Conservation (phyloP, 2,888 invertebrate species). For the Actias luna region DNA sequence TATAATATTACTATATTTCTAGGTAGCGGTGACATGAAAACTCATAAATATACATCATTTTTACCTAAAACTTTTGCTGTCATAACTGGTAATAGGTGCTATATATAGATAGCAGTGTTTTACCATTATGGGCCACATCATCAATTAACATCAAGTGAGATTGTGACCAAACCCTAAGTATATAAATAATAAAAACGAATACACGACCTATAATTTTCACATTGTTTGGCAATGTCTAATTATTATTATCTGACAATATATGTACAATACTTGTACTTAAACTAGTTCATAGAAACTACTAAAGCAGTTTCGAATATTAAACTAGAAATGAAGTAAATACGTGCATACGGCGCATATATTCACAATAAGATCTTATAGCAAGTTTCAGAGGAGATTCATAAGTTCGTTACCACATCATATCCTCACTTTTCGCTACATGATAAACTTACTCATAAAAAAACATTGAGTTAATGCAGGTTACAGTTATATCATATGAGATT, state of each 20-base stretch:
- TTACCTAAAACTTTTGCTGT: not conserved
- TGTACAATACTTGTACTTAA: not conserved
- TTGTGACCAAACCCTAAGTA: too few relatives aligned
- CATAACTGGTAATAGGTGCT: not conserved
- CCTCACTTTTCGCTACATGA: constrained; percentile 14
- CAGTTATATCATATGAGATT: not conserved
- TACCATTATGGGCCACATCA: too few relatives aligned
- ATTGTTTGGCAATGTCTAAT: too few relatives aligned
- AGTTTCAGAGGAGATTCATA: constrained; percentile 24
- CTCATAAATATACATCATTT: not conserved
- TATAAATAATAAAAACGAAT: too few relatives aligned
- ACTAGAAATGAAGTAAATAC: constrained; percentile 5
- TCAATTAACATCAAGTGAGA: too few relatives aligned
- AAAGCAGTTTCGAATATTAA: constrained; percentile 13
- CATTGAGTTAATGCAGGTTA: not conserved
- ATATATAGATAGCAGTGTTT: too few relatives aligned
- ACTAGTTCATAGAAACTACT: not conserved
- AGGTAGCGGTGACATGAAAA: too few relatives aligned
- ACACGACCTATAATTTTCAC: too few relatives aligned
- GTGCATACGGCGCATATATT: constrained; percentile 25
- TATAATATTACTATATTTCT: too few relatives aligned
- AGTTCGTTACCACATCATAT: constrained; percentile 29
- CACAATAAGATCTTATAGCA: constrained; percentile 25
- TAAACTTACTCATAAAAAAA: not conserved
- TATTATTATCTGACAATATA: too few relatives aligned